Evolutionary conservation across 2,888 invertebrate genomes (phyloP), one percentile per base, ranked within the genome.

Genomic region (Lamproptera curius): DNA sequence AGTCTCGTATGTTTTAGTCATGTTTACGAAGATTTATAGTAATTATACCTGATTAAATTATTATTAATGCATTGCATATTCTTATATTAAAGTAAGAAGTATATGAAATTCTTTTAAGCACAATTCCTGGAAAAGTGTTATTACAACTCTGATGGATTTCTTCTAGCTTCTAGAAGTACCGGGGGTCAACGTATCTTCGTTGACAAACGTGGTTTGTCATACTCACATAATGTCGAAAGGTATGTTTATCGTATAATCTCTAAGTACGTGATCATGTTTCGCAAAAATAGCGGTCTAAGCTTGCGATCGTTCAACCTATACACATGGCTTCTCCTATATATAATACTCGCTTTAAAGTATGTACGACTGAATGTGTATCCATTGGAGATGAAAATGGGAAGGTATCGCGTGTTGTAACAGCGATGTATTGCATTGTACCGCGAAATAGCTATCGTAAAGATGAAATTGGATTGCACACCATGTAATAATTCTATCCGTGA

Each of bases 381-480:
- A 61, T 61, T 59, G 59, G 58, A 70, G 70, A 76, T 72, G 74
- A 72, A 74, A 76, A 75, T 67, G 58, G 67, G 64, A 50, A 49
- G 58, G 64, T 64, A 53, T 50, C 51, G 56, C 51, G 63, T 66
- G 76, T 74, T 70, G 80, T 75, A 80, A 82, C 65, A 63, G 62
- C 67, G 65, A 63, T 67, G 70, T 68, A 76, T 83, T 80, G 77
- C 75, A 77, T 79, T 76, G 81, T 76, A 63, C 56, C 59, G 62
- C 64, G 69, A 64, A 70, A 65, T 70, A 67, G 69, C 67, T 72
- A 67, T 62, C 61, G 53, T 42, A 41, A 42, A 56, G 61, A 69
- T 74, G 72, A 73, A 77, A 83, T 83, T 78, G 75, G 76, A 80
- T 84, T 81, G 81, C 78, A 70, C 63, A 72, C 70, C 70, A 68